These are phyloP conservation scores for Ammodytes marinus DNA, from an alignment of 2,113 vertebrate species.

Conservation along the genomic window DNA sequence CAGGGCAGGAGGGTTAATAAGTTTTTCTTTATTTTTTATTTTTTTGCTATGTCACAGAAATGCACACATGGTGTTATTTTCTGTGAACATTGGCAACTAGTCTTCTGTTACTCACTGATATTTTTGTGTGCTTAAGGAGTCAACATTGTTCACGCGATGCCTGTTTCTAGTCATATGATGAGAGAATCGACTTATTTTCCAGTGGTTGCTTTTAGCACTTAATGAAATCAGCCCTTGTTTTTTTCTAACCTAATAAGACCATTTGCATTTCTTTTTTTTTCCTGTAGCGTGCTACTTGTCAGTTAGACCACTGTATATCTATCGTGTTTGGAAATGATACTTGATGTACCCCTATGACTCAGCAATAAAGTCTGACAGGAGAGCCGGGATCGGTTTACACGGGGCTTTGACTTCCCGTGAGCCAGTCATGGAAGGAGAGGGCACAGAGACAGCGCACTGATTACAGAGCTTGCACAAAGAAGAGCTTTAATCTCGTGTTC, in stretches of 20 bases:
- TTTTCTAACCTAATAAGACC: slow-evolving; percentile 14
- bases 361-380: slow-evolving; percentile 49
- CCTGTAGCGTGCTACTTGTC: slow-evolving; percentile 47
- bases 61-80: slow-evolving; percentile 42
- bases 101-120: slow-evolving; percentile 26
- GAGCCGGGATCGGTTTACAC: slow-evolving; percentile 50
- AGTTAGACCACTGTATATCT: slow-evolving; percentile 30
- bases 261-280: slow-evolving; percentile 19
- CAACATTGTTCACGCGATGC: slow-evolving; percentile 29
- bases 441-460: slow-evolving; percentile 58
- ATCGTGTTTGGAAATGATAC: slow-evolving; percentile 49
- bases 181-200: slow-evolving; percentile 33
- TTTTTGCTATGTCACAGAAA: slow-evolving; percentile 48
- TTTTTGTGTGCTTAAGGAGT: slow-evolving; percentile 32
- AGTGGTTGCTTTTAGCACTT: slow-evolving; percentile 45
- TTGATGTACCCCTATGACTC: slow-evolving; percentile 54
- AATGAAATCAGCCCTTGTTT: slow-evolving; percentile 21
- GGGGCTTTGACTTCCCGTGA: slow-evolving; percentile 48
- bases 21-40: neutral
- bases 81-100: slow-evolving; percentile 13
- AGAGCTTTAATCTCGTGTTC: slow-evolving; percentile 71
- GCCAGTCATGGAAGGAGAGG: slow-evolving; percentile 46
- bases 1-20: slow-evolving; percentile 52
- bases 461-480: slow-evolving; percentile 71
- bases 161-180: slow-evolving; percentile 56